Percentiles rank a stretch among this genome's conserved stretches.
These are phyloP conservation scores for Brachyptera risi DNA, from an alignment of 2,888 invertebrate species.

Conservation along the genomic window DNA sequence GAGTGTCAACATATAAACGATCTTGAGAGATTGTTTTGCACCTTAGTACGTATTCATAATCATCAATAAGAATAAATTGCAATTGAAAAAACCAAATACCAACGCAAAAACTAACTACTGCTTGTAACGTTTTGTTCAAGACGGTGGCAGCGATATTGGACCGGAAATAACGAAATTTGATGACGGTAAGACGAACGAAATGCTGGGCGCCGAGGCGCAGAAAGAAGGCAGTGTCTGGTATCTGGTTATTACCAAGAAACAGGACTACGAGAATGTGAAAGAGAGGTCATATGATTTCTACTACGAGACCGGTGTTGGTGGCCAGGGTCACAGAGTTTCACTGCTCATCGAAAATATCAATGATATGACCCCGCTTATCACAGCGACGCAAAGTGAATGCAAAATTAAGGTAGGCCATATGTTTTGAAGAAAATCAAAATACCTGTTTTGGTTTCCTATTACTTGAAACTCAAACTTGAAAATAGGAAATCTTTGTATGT, in stretches of 20 bases:
- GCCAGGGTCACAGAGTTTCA: slow-evolving; percentile 42
- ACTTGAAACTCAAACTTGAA: too few species aligned
- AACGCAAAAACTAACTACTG: too few species aligned
- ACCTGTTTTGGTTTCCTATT: neutral
- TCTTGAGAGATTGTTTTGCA: too few species aligned
- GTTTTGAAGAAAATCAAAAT: neutral
- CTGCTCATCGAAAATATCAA: slow-evolving; percentile 52
- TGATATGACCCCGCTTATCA: slow-evolving; percentile 51
- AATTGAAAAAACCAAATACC: neutral
- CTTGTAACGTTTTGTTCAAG: neutral
- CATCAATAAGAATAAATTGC: too few species aligned
- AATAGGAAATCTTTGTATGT: too few species aligned
- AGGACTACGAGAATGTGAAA: slow-evolving; percentile 52
- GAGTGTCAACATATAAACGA: too few species aligned
- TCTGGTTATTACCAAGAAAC: slow-evolving; percentile 43
- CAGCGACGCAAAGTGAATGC: slow-evolving; percentile 46
- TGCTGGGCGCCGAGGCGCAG: slow-evolving; percentile 34
- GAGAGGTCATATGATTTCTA: slow-evolving; percentile 48
- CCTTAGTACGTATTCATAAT: too few species aligned
- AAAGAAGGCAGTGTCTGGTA: slow-evolving; percentile 34
- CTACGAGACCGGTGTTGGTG: slow-evolving; percentile 40
- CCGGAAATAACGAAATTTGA: slow-evolving; percentile 21
- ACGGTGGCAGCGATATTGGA: neutral
- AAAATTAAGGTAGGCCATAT: slow-evolving; percentile 37
- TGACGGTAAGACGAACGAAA: slow-evolving; percentile 31